These are phyloP conservation scores for Neoscelio sp. DNA, from an alignment of 2,888 invertebrate genomes.

Conservation along the genomic window DNA sequence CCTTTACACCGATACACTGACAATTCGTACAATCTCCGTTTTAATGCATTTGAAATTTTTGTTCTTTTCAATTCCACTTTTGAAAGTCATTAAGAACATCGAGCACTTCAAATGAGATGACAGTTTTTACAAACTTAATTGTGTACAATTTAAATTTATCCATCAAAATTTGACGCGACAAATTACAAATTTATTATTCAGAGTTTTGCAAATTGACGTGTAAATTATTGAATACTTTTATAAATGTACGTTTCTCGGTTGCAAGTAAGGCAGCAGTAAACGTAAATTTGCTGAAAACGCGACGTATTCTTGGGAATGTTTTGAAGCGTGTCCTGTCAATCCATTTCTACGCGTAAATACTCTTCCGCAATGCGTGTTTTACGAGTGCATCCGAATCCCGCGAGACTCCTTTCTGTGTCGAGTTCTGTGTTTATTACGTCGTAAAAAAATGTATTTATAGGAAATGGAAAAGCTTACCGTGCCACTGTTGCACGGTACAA, in stretches of 20 bases:
- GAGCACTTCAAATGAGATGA: too few species aligned
- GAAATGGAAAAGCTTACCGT: constrained; percentile 34
- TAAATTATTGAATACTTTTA: constrained; percentile 32
- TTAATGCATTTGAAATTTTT: constrained; percentile 35
- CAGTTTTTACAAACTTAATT: too few species aligned
- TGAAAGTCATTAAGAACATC: constrained; percentile 21
- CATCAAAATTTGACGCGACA: too few species aligned
- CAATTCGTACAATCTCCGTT: constrained; percentile 35
- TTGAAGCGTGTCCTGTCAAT: constrained; percentile 51
- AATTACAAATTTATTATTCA: too few species aligned
- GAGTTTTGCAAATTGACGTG: constrained; percentile 18
- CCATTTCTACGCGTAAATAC: constrained; percentile 52
- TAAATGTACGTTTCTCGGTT: constrained; percentile 22
- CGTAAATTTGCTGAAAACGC: constrained; percentile 47
- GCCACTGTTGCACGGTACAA: constrained; percentile 14
- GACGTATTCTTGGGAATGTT: constrained; percentile 45
- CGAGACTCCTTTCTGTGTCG: constrained; percentile 41
- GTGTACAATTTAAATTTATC: too few species aligned
- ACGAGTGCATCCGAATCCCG: constrained; percentile 56
- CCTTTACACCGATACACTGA: constrained; percentile 46
- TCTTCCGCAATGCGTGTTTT: constrained; percentile 57
- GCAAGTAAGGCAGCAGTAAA: constrained; percentile 23
- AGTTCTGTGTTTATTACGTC: constrained; percentile 59
- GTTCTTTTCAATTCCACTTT: constrained; percentile 40
- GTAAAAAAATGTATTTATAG: constrained; percentile 65